These are phyloP conservation scores for Sylvia atricapilla DNA, from an alignment of 2,113 vertebrate species.

Conservation along the genomic window DNA sequence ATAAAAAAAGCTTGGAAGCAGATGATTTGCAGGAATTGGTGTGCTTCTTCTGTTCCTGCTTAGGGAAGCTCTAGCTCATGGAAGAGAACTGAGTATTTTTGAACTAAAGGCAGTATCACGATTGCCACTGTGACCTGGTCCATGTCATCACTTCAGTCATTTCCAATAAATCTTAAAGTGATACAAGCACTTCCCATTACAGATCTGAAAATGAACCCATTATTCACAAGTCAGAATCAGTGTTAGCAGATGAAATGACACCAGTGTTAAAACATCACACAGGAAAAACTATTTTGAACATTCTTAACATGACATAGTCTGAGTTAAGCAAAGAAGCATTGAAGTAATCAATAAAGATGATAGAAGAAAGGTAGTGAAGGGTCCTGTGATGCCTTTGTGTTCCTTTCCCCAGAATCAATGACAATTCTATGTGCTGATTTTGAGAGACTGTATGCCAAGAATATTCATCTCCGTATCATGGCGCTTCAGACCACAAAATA, in stretches of 20 bases:
- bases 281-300: not conserved
- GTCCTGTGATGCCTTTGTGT: not conserved
- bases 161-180: not conserved
- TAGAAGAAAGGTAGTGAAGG: not conserved
- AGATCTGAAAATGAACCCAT: not conserved
- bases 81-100: not conserved
- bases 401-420: not conserved
- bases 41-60: not conserved
- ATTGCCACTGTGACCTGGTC: not conserved
- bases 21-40: not conserved
- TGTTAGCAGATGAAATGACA: not conserved
- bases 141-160: not conserved
- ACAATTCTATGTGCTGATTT: not conserved
- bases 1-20: not conserved
- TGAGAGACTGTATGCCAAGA: not conserved
- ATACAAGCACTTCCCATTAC: not conserved
- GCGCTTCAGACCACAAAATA: not conserved
- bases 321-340: not conserved
- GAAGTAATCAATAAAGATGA: not conserved
- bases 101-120: not conserved
- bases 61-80: not conserved
- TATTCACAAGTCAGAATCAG: not conserved
- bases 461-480: not conserved
- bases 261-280: not conserved
- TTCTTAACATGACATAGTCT: not conserved